These are phyloP conservation scores for Ophioderma brevispina DNA, from an alignment of 35 echinoderm and acorn worm species.

Conservation along the genomic window DNA sequence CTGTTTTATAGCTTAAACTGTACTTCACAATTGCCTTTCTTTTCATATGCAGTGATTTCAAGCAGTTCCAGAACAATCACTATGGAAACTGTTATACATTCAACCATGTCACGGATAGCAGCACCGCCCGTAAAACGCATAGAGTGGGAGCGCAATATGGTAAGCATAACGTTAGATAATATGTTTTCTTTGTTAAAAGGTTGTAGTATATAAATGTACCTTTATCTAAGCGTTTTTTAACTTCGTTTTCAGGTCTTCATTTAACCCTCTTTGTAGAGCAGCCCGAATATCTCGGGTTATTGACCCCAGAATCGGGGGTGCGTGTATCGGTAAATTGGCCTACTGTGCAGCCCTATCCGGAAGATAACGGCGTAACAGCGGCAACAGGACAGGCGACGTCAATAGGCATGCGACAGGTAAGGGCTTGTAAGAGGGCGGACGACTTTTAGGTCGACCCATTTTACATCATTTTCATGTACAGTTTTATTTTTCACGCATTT, in stretches of 20 bases:
- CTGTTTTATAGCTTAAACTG: not conserved
- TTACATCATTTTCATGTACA: too few species aligned
- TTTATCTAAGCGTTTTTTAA: too few species aligned
- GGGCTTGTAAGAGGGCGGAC: not conserved
- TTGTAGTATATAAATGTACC: too few species aligned
- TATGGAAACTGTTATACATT: slow-evolving; percentile 98
- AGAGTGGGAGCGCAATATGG: slow-evolving; percentile 54
- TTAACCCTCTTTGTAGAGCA: slow-evolving; percentile 75
- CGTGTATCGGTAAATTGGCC: slow-evolving; percentile 33
- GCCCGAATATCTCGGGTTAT: slow-evolving; percentile 71
- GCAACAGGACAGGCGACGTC: slow-evolving; percentile 59
- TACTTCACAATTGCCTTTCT: too few species aligned
- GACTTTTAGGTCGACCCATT: too few species aligned
- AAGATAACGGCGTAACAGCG: slow-evolving; percentile 53
- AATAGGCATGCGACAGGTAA: slow-evolving; percentile 64
- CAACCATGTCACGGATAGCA: slow-evolving; percentile 45
- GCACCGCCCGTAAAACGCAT: not conserved
- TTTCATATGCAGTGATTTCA: slow-evolving; percentile 64
- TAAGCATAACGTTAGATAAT: too few species aligned
- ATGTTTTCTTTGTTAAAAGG: too few species aligned
- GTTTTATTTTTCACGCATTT: too few species aligned
- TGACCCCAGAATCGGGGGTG: slow-evolving; percentile 58
- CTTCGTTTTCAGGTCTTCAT: slow-evolving; percentile 63
- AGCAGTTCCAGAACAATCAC: slow-evolving; percentile 73
- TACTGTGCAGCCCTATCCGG: slow-evolving; percentile 23